Base-by-base conservation (phyloP, 35 echinoderm and acorn worm genomes). In the Lytechinus pictus region DNA sequence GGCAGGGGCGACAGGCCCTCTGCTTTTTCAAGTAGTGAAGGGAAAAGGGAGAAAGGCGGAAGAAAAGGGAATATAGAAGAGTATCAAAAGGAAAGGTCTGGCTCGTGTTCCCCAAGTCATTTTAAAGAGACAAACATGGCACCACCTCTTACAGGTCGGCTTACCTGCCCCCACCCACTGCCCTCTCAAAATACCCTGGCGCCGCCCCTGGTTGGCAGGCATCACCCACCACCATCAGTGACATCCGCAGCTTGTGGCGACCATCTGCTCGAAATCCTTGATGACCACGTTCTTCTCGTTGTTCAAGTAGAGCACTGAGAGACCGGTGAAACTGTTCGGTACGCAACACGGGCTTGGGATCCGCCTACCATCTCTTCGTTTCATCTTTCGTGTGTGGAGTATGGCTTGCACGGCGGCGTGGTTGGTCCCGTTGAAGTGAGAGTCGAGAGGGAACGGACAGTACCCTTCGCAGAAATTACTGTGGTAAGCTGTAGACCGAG, bases 361-460 rank as follows among this genome's bases (percentile, higher is more conserved):
- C 6, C 95, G 91, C 7, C 52, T 90, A 28, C 55, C 86, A 28
- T 94, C 91, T 27, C n/a, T 53, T 3, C 92, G 92, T 24, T 89
- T 96, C 54, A 51, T 87, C 13, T 95, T 95, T 28, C 95, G 94
- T n/a, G 92, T 95, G 89, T 97, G 96, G 0, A 98, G 55, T 54
- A 99, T 98, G 0, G 95, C 96, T 55, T 98, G 97, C 10, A 99
- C 98, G 13, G 96, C 97, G 54, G 98, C 98, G 92, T 98, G 97
- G 95, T 99, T 99, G 9, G 98, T 99, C 29, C 97, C 98, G 98
- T 99, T 99, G 97, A 99, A 99, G 28, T 97, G 91, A 9, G 88
- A 94, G 92, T 99, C 98, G 44, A 99, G 91, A 3, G 98, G 98
- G 51, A 95, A 99, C 9, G 97, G 98, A 52, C 97, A 99, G 95